A percentile compares a stretch with the other conserved stretches of the same genome.
Conservation (phyloP, 1,140 invertebrate genomes). For the Trissolcus basalis region DNA sequence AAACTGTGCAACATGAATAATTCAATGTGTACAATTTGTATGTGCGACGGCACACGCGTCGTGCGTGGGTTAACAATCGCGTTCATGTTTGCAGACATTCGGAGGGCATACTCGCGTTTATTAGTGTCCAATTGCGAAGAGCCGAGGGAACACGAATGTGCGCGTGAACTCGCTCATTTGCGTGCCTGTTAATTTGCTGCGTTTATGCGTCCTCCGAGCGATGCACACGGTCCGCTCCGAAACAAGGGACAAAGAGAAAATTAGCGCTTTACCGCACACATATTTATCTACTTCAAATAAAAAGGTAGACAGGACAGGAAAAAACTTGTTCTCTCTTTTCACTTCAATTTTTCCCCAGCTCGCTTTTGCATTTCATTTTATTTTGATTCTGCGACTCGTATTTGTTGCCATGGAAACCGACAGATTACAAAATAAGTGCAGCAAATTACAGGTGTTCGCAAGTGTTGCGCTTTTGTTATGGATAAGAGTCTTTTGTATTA, state of each 20-base stretch:
- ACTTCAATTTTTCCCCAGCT: slow-evolving; percentile 6
- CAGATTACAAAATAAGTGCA: slow-evolving; percentile 46
- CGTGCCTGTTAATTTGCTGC: slow-evolving; percentile 74
- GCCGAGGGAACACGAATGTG: slow-evolving; percentile 64
- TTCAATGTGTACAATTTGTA: slow-evolving; percentile 56
- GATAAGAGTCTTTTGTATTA: background rate
- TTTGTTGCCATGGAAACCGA: slow-evolving; percentile 40
- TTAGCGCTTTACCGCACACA: slow-evolving; percentile 64
- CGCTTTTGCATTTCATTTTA: slow-evolving; percentile 3
- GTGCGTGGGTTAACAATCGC: slow-evolving; percentile 57
- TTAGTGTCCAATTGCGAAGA: slow-evolving; percentile 75
- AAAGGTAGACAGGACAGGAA: background rate
- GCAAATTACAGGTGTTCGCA: background rate
- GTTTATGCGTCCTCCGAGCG: slow-evolving; percentile 65
- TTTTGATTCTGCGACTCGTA: slow-evolving; percentile 12
- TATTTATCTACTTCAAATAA: slow-evolving; percentile 39
- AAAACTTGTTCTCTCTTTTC: slow-evolving; percentile 1
- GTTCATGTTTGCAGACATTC: slow-evolving; percentile 57
- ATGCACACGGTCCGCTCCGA: slow-evolving; percentile 21
- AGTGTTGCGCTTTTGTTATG: background rate
- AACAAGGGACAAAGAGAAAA: slow-evolving; percentile 65
- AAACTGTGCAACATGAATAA: slow-evolving; percentile 53
- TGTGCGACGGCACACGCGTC: slow-evolving; percentile 50
- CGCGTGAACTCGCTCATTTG: slow-evolving; percentile 75
- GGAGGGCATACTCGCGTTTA: slow-evolving; percentile 65